Evolutionary conservation across 2,888 invertebrate species (phyloP).

Genomic region (Ctenicera cuprea): DNA sequence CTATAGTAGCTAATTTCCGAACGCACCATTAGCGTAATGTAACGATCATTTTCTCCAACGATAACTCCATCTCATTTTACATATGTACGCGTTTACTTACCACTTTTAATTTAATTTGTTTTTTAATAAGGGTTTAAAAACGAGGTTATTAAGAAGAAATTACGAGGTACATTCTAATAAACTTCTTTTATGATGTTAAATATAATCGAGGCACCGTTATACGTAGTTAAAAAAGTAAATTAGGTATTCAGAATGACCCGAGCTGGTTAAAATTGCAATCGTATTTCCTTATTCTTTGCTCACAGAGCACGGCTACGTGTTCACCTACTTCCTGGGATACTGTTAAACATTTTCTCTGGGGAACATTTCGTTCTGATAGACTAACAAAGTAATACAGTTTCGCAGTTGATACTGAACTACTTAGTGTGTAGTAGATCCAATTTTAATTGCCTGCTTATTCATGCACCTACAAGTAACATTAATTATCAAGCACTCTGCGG

Average conservation of each 20-base stretch:
- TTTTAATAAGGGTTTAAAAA: background rate
- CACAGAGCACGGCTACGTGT: slow-evolving; percentile 28
- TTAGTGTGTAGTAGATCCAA: slow-evolving; percentile 34
- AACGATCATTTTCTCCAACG: too few species aligned
- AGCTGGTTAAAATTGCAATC: slow-evolving; percentile 41
- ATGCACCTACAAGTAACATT: slow-evolving; percentile 8
- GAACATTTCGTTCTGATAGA: slow-evolving; percentile 50
- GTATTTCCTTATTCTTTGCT: slow-evolving; percentile 40
- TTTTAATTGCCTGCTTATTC: slow-evolving; percentile 39
- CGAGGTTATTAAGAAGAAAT: background rate
- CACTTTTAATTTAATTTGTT: too few species aligned
- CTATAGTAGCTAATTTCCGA: too few species aligned
- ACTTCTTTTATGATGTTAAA: too few species aligned
- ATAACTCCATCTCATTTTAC: too few species aligned
- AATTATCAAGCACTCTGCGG: slow-evolving; percentile 13
- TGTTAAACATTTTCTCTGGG: slow-evolving; percentile 47
- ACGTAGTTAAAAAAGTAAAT: slow-evolving; percentile 17
- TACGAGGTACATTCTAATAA: background rate
- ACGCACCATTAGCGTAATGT: too few species aligned
- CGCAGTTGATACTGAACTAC: slow-evolving; percentile 38
- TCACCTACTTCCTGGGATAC: slow-evolving; percentile 42
- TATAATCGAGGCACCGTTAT: background rate
- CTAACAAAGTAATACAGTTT: slow-evolving; percentile 49
- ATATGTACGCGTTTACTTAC: too few species aligned
- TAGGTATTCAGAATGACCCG: slow-evolving; percentile 20